Percentiles rank a stretch among this genome's conserved stretches.
These are phyloP conservation scores for Oryzias melastigma DNA, from an alignment of 2,113 vertebrate species.

Conservation along the genomic window DNA sequence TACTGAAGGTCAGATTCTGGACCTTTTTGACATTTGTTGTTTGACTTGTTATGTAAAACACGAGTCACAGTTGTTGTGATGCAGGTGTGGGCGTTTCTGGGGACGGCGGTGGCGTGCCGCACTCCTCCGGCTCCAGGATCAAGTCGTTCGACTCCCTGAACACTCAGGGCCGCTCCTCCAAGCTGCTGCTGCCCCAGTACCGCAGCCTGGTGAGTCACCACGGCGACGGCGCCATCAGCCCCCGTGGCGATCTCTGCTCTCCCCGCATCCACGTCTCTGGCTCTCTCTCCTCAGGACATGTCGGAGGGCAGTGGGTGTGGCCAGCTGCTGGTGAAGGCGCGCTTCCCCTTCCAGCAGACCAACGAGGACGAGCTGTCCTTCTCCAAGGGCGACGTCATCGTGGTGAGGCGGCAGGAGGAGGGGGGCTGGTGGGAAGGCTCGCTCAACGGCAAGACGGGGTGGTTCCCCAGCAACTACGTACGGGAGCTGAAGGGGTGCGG, in stretches of 20 bases:
- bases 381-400: slow-evolving; percentile 92
- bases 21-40: background rate
- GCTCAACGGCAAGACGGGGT: slow-evolving; percentile 86
- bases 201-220: slow-evolving; percentile 90
- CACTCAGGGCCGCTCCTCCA: slow-evolving; percentile 87
- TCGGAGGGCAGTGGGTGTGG: slow-evolving; percentile 85
- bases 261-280: background rate
- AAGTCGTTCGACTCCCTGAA: slow-evolving; percentile 95
- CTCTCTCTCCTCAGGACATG: slow-evolving; percentile 84
- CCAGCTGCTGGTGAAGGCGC: slow-evolving; percentile 89
- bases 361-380: slow-evolving; percentile 98
- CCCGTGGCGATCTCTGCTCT: background rate
- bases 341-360: slow-evolving; percentile 93
- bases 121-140: slow-evolving; percentile 84
- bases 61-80: background rate
- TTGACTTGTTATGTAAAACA: background rate
- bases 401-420: slow-evolving; percentile 90
- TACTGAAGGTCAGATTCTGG: slow-evolving; percentile 84
- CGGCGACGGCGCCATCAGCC: background rate
- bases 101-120: slow-evolving; percentile 83
- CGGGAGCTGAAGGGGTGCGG: slow-evolving; percentile 92
- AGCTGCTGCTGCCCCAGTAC: slow-evolving; percentile 89
- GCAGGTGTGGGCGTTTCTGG: slow-evolving; percentile 82
- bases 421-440: slow-evolving; percentile 99
- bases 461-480: slow-evolving; percentile 98